A percentile compares a stretch with the other conserved stretches of the same genome.
Conservation (phyloP, 2,888 invertebrate genomes). For the Drosophila dives region DNA sequence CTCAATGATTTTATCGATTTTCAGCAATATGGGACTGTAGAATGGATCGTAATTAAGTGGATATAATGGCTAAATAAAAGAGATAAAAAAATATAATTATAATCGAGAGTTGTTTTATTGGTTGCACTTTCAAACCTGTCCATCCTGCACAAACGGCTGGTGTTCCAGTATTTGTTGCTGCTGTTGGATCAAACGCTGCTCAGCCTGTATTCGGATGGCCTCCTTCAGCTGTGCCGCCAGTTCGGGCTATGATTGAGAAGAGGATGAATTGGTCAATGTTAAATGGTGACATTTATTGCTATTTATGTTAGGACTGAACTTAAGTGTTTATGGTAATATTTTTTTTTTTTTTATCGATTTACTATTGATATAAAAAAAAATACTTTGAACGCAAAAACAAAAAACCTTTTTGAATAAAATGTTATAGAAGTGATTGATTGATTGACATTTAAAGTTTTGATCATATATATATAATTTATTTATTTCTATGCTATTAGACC, state of each 20-base stretch:
- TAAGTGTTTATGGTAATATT: not conserved
- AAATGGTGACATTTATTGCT: not conserved
- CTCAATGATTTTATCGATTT: slow-evolving; percentile 90
- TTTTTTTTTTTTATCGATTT: not conserved
- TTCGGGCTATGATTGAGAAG: slow-evolving; percentile 69
- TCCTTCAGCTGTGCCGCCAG: slow-evolving; percentile 86
- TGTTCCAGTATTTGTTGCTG: slow-evolving; percentile 87
- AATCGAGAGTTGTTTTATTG: not conserved
- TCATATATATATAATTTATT: not conserved
- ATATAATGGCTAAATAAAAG: slow-evolving; percentile 78
- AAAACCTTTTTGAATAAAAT: not conserved
- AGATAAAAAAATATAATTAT: slow-evolving; percentile 4
- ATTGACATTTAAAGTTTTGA: not conserved
- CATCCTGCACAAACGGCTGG: slow-evolving; percentile 84
- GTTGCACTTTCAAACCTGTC: slow-evolving; percentile 75
- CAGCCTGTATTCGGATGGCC: slow-evolving; percentile 86
- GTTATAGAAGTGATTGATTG: not conserved
- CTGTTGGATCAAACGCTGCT: slow-evolving; percentile 87
- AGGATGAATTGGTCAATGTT: not conserved
- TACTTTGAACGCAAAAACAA: not conserved
- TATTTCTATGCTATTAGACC: not conserved
- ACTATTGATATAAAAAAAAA: not conserved
- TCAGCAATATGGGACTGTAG: slow-evolving; percentile 92
- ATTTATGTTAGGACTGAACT: not conserved
- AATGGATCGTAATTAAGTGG: slow-evolving; percentile 87